Evolutionary conservation across 37 sponge, comb jelly and placozoan species (phyloP), one percentile per base, ranked within the genome.

Genomic region (Mnemiopsis leidyi): DNA sequence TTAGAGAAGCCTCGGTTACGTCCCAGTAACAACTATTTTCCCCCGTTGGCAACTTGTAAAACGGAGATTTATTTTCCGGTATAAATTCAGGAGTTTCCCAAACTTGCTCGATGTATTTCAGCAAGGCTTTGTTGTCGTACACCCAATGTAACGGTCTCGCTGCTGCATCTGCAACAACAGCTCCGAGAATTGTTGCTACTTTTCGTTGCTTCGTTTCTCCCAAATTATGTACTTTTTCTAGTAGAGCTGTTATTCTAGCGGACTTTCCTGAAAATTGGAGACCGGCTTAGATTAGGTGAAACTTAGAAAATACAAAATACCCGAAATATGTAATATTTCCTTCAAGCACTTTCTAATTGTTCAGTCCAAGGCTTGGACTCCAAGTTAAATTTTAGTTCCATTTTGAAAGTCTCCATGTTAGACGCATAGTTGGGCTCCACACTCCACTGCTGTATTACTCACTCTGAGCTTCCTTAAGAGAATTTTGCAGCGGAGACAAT

Each of bases 71-170:
- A 32, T 36, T 77, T 32, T 77, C 20, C 1, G 79, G 79, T 13
- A 77, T 21, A 77, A 77, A 77, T 32, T 77, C 79, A 33, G 79
- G 79, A 20, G 79, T 32, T 13, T 77, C 79, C 26, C 33, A 33
- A 32, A 32, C 32, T 16, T 77, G 32, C 79, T 77, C 32, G 33
- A 77, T 77, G 36, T 77, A 77, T 0, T 1, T 34, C 36, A 34
- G 79, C 32, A 77, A 32, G 33, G 79, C 79, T 31, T 34, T 77
- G 79, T 77, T 77, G 36, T 77, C 79, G 33, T 77, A 77, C 1
- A 77, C 79, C 79, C 79, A 77, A 32, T 77, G 79, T 28, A 77
- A 20, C 16, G 79, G 79, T 32, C 79, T 77, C 1, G 79, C 79
- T 33, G 79, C 79, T 32, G 79, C 79, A 32, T 77, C 79, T 1